Evolutionary conservation across 1,140 invertebrate species (phyloP), one percentile per base, ranked within the genome.

Genomic region (Drosophila jambulina): DNA sequence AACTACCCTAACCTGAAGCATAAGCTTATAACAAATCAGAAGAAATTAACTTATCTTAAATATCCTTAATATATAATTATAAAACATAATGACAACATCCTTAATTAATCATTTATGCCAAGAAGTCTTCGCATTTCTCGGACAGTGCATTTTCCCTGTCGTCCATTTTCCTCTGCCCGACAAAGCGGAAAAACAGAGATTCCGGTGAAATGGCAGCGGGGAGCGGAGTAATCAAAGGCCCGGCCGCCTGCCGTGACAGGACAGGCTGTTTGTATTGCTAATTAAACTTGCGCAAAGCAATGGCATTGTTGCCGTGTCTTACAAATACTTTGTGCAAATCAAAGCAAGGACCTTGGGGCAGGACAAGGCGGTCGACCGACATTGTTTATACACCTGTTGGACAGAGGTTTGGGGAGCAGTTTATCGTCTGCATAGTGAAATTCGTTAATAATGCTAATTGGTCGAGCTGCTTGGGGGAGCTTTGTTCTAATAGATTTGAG

Each of bases 321-420:
- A 29, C 81, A 84, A 75, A 88, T 88, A 90, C 80, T 90, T 88
- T 84, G 80, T 71, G 80, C 70, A 88, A 88, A 88, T 88, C 85
- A 88, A 90, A 84, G 84, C 45, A 57, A 54, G 43, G 59, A 42
- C 36, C 36, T 40, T n/a, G 48, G 51, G 34, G 49, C 43, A 38
- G 13, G 27, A 29, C 32, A 10, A 54, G 63, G 42, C 45, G 59
- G 40, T 45, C 51, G 40, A 29, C 25, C 43, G 36, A 43, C 53
- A 59, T 54, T 80, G 60, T 71, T 76, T 64, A 64, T 34, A 59
- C 43, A 58, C 57, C 56, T 78, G 57, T 45, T 40, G 25, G 21
- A 32, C 34, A 4, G 46, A 25, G 49, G 46, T 48, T 48, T 48
- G 19, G 19, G 12, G 12, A 36, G 21, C 38, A 38, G 56, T 40